Evolutionary conservation across 2,113 vertebrate species (phyloP), one percentile per base, ranked within the genome.

Genomic region (Lophotis ruficrista): DNA sequence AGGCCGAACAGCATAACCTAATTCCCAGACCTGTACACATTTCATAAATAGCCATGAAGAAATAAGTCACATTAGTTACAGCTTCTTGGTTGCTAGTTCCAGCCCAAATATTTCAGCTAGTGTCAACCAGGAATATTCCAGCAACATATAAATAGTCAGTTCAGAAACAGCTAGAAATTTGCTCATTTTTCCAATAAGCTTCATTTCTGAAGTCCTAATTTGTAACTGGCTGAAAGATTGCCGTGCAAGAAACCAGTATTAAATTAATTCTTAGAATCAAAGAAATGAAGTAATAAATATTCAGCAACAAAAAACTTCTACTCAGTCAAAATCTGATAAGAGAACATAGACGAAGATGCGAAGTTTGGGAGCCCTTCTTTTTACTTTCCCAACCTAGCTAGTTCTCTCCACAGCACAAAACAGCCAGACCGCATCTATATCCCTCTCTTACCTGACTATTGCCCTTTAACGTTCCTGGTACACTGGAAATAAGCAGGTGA

Each of bases 371-470:
- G 8, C 20, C 8, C 3, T 76, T 66, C 25, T 58, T 33, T 22
- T 31, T 14, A 12, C 17, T 17, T 64, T 38, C 6, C 22, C 30
- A 60, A 10, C 18, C 7, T 3, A 28, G 1, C 0, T 64, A 10
- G 30, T 9, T 73, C 58, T 65, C 57, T 43, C 37, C 27, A 24
- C 25, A 56, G 72, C 35, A 56, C 25, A 27, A n/a, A 27, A 45
- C 3, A 8, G 23, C 37, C 50, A 65, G 15, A 43, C 7, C 12
- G 1, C 4, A 3, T 6, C 45, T 14, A 22, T 60, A 43, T 7
- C 8, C 37, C 22, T 43, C 11, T 60, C 35, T 41, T 28, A n/a
- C 38, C 35, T 30, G 15, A 7, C 4, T 38, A 28, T 3, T 58
- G 64, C 5, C 23, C 14, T 64, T 64, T 62, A 30, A 30, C 4